These are phyloP conservation scores for Epizoanthus scotinus DNA, from an alignment of 92 coral and sea anemone species.

Conservation along the genomic window DNA sequence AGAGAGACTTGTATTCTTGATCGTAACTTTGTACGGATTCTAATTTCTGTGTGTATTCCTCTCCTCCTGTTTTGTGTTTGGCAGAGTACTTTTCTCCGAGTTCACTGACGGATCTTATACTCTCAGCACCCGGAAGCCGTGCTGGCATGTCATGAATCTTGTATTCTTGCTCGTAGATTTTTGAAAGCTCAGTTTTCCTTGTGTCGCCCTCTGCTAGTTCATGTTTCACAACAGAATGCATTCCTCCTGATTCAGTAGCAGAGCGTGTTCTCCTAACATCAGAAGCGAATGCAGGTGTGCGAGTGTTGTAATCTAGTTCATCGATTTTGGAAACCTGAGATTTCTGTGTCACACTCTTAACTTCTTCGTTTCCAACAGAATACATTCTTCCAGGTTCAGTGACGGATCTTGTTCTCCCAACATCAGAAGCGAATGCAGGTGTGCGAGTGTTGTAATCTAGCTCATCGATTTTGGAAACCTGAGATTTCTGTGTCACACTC, in stretches of 20 bases:
- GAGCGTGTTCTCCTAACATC: neutral
- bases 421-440: neutral
- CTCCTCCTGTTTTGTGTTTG: constrained; percentile 2
- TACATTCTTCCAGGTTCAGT: neutral
- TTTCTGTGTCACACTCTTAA: neutral
- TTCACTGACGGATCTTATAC: neutral
- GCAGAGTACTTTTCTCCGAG: neutral
- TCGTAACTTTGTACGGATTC: neutral
- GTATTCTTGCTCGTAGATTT: neutral
- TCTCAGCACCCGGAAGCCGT: neutral
- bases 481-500: neutral
- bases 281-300: neutral
- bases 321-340: neutral
- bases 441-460: neutral
- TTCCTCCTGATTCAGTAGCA: neutral
- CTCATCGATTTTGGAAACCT: neutral
- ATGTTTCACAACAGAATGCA: no score
- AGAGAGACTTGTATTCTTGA: neutral
- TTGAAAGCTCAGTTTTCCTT: neutral
- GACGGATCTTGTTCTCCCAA: neutral
- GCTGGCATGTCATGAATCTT: neutral
- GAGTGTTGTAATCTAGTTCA: neutral
- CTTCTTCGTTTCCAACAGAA: no score
- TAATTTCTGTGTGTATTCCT: neutral
- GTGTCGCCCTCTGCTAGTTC: neutral